Percentiles rank a stretch among this genome's conserved stretches.
Conservation (phyloP, 2,113 vertebrate species). For the Ranitomeya imitator region DNA sequence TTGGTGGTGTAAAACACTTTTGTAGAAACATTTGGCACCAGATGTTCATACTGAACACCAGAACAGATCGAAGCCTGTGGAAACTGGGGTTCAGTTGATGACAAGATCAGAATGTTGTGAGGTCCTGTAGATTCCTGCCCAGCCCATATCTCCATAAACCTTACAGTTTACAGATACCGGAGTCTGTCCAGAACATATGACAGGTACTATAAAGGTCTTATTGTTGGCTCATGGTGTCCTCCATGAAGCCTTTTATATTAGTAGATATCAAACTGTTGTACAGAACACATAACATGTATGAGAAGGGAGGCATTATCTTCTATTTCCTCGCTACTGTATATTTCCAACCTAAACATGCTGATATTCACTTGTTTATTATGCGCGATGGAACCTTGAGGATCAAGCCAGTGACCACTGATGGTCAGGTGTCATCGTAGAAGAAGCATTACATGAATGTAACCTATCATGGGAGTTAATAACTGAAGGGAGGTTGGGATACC, state of each 20-base stretch:
- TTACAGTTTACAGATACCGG: background rate
- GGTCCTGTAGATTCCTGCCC: background rate
- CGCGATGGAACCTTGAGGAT: background rate
- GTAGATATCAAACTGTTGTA: background rate
- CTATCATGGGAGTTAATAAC: background rate
- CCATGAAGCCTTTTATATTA: background rate
- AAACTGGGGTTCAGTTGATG: background rate
- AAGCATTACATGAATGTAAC: background rate
- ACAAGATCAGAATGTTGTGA: background rate
- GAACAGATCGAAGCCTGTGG: background rate
- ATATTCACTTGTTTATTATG: background rate
- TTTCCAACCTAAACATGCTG: background rate
- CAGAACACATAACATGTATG: background rate
- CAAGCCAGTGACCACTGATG: background rate
- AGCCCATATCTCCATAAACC: background rate
- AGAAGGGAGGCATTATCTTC: background rate
- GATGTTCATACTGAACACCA: too few relatives aligned
- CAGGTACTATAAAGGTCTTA: background rate
- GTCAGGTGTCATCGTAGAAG: background rate
- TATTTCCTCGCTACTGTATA: background rate
- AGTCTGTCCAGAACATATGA: background rate
- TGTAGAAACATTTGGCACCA: background rate
- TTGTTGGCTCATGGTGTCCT: background rate
- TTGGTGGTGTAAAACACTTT: background rate
- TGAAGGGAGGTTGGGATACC: background rate